These are phyloP conservation scores for Phymanthus crucifer DNA, from an alignment of 92 coral and sea anemone genomes.

Conservation along the genomic window DNA sequence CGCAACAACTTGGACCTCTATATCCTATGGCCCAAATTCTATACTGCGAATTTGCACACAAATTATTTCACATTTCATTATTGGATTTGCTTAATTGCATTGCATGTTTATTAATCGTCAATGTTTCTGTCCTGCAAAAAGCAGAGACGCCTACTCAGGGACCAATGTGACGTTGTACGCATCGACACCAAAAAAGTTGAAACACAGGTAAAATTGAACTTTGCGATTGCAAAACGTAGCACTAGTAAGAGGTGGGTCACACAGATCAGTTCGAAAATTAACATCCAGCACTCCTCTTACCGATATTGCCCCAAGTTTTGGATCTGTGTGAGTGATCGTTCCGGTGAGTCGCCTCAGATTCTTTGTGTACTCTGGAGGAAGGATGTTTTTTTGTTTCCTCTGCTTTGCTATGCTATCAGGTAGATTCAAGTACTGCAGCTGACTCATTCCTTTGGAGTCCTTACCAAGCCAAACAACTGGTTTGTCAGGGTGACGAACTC, in stretches of 20 bases:
- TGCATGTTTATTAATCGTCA: too few species aligned
- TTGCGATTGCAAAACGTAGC: slow-evolving; percentile 29
- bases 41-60: too few species aligned
- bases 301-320: slow-evolving; percentile 44
- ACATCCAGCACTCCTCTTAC: slow-evolving; percentile 32
- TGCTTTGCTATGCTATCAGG: slow-evolving; percentile 8
- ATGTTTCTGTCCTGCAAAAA: too few species aligned
- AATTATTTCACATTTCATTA: too few species aligned
- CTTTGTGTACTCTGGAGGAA: slow-evolving; percentile 15
- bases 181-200: slow-evolving; percentile 56
- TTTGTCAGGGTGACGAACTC: slow-evolving; percentile 63
- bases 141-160: too few species aligned
- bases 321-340: slow-evolving; percentile 19
- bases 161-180: slow-evolving; percentile 61
- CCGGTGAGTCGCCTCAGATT: slow-evolving; percentile 57
- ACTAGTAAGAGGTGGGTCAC: slow-evolving; percentile 51
- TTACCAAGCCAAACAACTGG: slow-evolving; percentile 62
- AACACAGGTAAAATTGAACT: slow-evolving; percentile 52
- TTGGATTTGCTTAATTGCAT: too few species aligned
- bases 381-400: slow-evolving; percentile 26
- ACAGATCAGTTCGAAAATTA: slow-evolving; percentile 59
- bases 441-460: slow-evolving; percentile 46
- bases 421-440: slow-evolving; percentile 32
- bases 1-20: too few species aligned
- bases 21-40: too few species aligned